Base-by-base conservation (phyloP, 2,888 invertebrate species). In the Zaprionus lineosus region DNA sequence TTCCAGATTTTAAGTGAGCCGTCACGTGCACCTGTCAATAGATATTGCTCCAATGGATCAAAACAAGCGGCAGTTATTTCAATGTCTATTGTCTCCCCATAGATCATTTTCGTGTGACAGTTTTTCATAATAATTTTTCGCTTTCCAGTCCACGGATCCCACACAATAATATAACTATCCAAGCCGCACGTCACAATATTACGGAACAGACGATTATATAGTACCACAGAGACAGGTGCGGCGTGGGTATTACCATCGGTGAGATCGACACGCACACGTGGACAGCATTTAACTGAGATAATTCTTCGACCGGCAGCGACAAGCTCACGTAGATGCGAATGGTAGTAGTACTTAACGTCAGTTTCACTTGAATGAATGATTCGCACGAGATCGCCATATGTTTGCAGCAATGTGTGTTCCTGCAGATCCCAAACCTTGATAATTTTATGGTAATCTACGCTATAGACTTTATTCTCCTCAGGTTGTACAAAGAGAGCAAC, bases 1-100 rank as follows among this genome's bases (percentile, higher is more conserved):
- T 96, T 95, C 97, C 97, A 97, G 21, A 96, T 91, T 91, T 93
- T 89, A 4, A 96, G 90, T 0, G 93, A 92, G 7, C 96, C 96
- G 87, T 95, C 93, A 43, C 94, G 92, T 0, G 95, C 96, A 1
- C 95, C 96, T 0, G 96, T 96, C 52, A 95, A 88, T 18, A 96
- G 91, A 55, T 95, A 91, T 84, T 95, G 94, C 70, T 92, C 91
- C 14, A 93, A 93, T 0, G 94, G 93, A 90, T 96, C 95, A 88
- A 96, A 88, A 37, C 86, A 86, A 3, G 88, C 88, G 3, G 88
- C 88, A 0, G 88, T 88, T 15, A 88, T 88, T 66, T 88, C 88
- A 41, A 88, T 86, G 39, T 88, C 87, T 16, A 83, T 90, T 21
- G 91, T 89, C 86, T 94, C 93, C 0, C 95, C 95, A 84, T 94